Evolutionary conservation across 1,140 invertebrate genomes (phyloP).

Genomic region (Neodiprion lecontei): DNA sequence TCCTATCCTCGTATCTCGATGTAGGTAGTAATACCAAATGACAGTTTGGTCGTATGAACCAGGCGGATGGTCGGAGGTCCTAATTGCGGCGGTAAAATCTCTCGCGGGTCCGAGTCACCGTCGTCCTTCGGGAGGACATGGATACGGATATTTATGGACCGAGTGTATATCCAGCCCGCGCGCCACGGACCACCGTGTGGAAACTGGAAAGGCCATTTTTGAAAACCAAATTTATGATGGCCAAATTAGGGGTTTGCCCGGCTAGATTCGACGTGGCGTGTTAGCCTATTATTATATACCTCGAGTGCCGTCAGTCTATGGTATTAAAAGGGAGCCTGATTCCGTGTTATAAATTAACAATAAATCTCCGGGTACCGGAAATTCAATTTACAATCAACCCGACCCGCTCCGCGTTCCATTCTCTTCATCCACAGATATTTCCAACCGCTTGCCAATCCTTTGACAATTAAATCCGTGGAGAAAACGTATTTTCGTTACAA

Average conservation of each 20-base stretch:
- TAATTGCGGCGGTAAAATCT: slow-evolving; percentile 1
- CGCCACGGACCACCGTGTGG: not conserved
- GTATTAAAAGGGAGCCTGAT: slow-evolving; percentile 7
- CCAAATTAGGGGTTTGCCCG: slow-evolving; percentile 1
- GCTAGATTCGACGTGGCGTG: slow-evolving; percentile 2
- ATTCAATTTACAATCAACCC: not conserved
- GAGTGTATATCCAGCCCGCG: too few relatives aligned
- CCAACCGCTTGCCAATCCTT: too few relatives aligned
- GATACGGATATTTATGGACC: not conserved
- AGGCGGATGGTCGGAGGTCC: not conserved
- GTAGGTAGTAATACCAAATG: not conserved
- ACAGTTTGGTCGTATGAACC: not conserved
- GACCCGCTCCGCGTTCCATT: too few relatives aligned
- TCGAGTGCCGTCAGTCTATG: not conserved
- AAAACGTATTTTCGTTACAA: not conserved
- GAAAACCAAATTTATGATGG: not conserved
- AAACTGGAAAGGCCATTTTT: not conserved
- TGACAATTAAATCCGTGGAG: too few relatives aligned
- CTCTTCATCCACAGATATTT: too few relatives aligned
- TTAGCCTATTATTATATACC: slow-evolving; percentile 1
- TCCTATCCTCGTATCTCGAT: too few relatives aligned
- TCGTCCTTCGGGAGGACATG: too few relatives aligned
- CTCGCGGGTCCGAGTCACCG: too few relatives aligned
- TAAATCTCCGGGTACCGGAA: slow-evolving; percentile 1
- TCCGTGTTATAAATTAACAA: slow-evolving; percentile 2